phyloP scores from a whole-genome alignment of 2,888 invertebrate genomes.

The Antheraea assamensis region DNA sequence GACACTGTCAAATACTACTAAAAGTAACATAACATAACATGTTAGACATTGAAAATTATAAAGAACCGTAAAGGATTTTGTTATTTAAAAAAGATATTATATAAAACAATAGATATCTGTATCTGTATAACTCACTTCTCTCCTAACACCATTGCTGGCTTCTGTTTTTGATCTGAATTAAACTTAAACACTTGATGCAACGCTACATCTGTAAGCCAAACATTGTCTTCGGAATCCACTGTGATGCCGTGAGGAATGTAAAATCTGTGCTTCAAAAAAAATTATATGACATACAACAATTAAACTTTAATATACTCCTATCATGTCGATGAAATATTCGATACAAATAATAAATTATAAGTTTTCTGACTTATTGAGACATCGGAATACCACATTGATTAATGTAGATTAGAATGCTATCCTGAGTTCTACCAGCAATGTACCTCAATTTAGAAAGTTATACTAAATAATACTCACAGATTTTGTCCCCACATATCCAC shows the following conservation, averaged over 20 bases:
- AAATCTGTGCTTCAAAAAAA: constrained; percentile 78
- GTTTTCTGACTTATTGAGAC: too few relatives aligned
- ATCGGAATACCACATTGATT: too few relatives aligned
- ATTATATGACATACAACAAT: constrained; percentile 14
- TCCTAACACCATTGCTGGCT: constrained; percentile 66
- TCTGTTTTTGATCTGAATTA: constrained; percentile 64
- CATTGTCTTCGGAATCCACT: constrained; percentile 87
- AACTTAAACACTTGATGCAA: constrained; percentile 93
- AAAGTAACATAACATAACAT: too few relatives aligned
- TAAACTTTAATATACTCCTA: background rate
- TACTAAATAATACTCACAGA: constrained; percentile 75
- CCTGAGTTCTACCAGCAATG: too few relatives aligned
- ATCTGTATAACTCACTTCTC: constrained; percentile 60
- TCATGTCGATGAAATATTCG: too few relatives aligned
- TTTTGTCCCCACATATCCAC: constrained; percentile 86
- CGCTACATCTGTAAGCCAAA: constrained; percentile 94
- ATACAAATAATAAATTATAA: too few relatives aligned
- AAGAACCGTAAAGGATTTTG: background rate
- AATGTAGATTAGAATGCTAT: too few relatives aligned
- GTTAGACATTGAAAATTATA: too few relatives aligned
- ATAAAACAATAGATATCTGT: background rate
- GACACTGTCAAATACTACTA: too few relatives aligned
- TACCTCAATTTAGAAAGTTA: background rate
- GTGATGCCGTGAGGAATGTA: constrained; percentile 94
- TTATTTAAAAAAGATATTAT: background rate